A percentile compares a stretch with the other conserved stretches of the same genome.
phyloP scores from a whole-genome alignment of 2,888 invertebrate genomes.

The Oscheius sp. region DNA sequence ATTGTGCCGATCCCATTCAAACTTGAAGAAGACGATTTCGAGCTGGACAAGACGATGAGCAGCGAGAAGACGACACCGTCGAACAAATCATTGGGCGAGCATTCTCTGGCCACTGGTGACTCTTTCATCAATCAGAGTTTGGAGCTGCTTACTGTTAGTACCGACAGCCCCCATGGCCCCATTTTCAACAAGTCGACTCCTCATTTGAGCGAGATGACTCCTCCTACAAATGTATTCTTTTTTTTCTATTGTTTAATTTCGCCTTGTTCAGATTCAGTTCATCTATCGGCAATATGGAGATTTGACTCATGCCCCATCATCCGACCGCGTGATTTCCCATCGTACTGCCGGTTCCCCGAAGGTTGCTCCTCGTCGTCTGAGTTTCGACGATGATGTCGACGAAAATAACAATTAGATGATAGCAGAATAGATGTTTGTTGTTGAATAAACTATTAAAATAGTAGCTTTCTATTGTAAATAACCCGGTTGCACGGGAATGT shows the following conservation, averaged over 20 bases:
- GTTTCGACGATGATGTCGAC: background rate
- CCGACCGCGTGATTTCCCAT: background rate
- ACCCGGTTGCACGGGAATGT: background rate
- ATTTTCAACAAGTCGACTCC: background rate
- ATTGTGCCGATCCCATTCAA: conserved; percentile 2
- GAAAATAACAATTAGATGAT: background rate
- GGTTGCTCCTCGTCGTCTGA: background rate
- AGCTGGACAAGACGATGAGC: background rate
- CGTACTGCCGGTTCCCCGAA: background rate
- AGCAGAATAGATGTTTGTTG: background rate
- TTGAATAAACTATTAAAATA: too few relatives aligned
- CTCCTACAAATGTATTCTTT: conserved; percentile 1
- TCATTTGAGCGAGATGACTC: background rate
- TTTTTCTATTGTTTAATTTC: background rate
- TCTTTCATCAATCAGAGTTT: background rate
- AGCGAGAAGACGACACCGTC: background rate
- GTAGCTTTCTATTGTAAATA: background rate
- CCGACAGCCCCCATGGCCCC: background rate
- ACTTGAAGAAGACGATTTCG: conserved; percentile 5
- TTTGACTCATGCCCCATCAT: conserved; percentile 3
- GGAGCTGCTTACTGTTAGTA: background rate
- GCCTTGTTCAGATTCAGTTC: background rate
- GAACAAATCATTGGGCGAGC: background rate
- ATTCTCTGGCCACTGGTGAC: conserved; percentile 11
- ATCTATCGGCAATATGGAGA: conserved; percentile 9